A percentile compares a stretch with the other conserved stretches of the same genome.
Conservation (phyloP, 2,888 invertebrate species). For the Smittia sp. region DNA sequence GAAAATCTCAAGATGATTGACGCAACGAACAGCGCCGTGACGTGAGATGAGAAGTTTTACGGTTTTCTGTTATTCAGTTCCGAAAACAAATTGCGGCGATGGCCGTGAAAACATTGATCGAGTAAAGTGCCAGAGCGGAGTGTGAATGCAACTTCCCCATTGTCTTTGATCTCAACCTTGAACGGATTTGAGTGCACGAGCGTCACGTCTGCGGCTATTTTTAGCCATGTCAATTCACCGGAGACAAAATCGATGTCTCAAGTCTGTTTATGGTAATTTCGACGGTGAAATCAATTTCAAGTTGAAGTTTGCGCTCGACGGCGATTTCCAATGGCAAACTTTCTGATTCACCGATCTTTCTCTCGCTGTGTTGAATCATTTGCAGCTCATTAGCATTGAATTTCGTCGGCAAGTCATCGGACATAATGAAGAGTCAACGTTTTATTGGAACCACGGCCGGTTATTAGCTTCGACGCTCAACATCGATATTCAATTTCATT, state of each 20-base stretch:
- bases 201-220: background rate
- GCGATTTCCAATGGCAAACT: constrained; percentile 2
- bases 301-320: constrained; percentile 23
- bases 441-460: constrained; percentile 31
- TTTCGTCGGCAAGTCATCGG: background rate
- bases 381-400: constrained; percentile 34
- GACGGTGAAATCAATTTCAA: constrained; percentile 7
- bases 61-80: background rate
- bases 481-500: background rate
- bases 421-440: background rate
- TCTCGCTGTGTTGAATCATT: background rate
- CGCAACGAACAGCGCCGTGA: constrained; percentile 1
- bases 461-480: background rate
- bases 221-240: constrained; percentile 1
- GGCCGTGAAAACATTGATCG: constrained; percentile 7
- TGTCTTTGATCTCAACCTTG: background rate
- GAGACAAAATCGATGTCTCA: constrained; percentile 20
- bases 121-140: background rate
- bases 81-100: background rate
- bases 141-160: background rate
- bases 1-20: constrained; percentile 16
- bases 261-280: background rate
- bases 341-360: constrained; percentile 22
- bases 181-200: background rate
- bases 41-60: constrained; percentile 3